Evolutionary conservation across 2,797 vertebrate species (phyloP).

Genomic region (Phalanger gymnotis): DNA sequence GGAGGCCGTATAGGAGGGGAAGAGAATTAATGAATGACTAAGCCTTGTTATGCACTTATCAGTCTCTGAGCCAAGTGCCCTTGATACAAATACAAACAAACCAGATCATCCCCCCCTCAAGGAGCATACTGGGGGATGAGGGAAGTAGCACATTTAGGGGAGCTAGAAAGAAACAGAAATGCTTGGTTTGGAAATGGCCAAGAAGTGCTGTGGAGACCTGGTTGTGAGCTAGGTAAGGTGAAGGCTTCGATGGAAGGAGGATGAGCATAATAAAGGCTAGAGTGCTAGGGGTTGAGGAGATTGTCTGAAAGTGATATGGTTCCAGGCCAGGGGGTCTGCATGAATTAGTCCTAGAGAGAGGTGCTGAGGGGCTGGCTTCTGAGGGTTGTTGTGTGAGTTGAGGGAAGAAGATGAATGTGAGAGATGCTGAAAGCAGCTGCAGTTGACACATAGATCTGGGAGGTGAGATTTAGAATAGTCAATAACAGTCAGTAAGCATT

Average conservation of each 20-base stretch:
- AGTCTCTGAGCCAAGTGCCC: neutral
- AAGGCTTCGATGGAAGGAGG: neutral
- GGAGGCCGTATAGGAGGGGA: slow-evolving; percentile 5
- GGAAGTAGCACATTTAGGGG: neutral
- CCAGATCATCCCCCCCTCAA: neutral
- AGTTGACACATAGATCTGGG: slow-evolving; percentile 9
- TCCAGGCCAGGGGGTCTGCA: neutral
- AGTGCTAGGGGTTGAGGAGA: neutral
- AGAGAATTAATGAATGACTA: neutral
- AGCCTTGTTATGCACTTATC: neutral
- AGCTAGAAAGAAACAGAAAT: neutral
- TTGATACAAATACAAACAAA: neutral
- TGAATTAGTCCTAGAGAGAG: slow-evolving; percentile 15
- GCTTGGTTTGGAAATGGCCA: neutral
- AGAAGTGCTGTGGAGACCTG: neutral
- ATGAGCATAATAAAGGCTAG: neutral
- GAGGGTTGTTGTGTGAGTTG: neutral
- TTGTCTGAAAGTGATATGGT: neutral
- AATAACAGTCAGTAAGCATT: neutral
- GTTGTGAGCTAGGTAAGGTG: neutral
- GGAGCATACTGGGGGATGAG: neutral
- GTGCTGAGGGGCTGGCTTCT: neutral
- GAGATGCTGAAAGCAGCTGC: slow-evolving; percentile 44
- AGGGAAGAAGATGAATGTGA: slow-evolving; percentile 38
- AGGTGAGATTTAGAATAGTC: neutral